Percentiles rank a stretch among this genome's conserved stretches.
Conservation (phyloP, 1,140 invertebrate genomes). For the Drosophila auraria region DNA sequence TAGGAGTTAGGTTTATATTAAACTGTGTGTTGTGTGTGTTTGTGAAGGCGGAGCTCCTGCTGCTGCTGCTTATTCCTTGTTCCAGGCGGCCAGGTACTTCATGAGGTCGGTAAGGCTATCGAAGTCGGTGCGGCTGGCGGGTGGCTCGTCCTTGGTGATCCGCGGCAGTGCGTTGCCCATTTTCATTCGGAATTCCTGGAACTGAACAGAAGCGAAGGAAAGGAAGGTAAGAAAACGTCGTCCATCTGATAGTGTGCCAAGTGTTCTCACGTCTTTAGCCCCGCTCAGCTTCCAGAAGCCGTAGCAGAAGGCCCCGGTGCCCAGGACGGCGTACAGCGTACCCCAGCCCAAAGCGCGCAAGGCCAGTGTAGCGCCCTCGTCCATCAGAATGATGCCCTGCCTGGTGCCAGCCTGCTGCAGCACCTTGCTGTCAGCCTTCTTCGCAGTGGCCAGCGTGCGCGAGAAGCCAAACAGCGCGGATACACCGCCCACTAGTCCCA, state of each 20-base stretch:
- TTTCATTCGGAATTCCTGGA: slow-evolving; percentile 90
- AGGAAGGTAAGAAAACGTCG: background rate
- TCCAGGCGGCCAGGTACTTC: slow-evolving; percentile 89
- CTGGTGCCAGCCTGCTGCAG: slow-evolving; percentile 93
- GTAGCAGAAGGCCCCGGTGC: slow-evolving; percentile 92
- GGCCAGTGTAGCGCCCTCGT: slow-evolving; percentile 92
- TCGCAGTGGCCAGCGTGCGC: slow-evolving; percentile 90
- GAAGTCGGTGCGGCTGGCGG: slow-evolving; percentile 94
- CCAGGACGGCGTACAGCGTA: slow-evolving; percentile 93
- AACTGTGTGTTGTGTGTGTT: slow-evolving; percentile 14
- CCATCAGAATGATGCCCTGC: slow-evolving; percentile 88
- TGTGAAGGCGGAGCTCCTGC: background rate
- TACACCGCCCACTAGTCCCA: slow-evolving; percentile 91
- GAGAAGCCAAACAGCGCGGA: slow-evolving; percentile 94
- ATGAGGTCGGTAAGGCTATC: slow-evolving; percentile 92
- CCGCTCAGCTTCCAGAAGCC: slow-evolving; percentile 95
- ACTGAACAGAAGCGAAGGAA: slow-evolving; percentile 78
- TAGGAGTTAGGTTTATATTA: slow-evolving; percentile 16
- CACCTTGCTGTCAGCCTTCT: slow-evolving; percentile 92
- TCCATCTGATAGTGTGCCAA: background rate
- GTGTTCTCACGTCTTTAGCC: slow-evolving; percentile 89
- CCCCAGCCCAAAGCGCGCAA: slow-evolving; percentile 94
- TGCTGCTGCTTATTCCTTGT: slow-evolving; percentile 68
- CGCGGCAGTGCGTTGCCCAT: slow-evolving; percentile 90
- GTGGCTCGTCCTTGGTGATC: slow-evolving; percentile 92